A percentile compares a stretch with the other conserved stretches of the same genome.
These are phyloP conservation scores for Poecilia latipinna DNA, from an alignment of 2,113 vertebrate species.

Conservation along the genomic window DNA sequence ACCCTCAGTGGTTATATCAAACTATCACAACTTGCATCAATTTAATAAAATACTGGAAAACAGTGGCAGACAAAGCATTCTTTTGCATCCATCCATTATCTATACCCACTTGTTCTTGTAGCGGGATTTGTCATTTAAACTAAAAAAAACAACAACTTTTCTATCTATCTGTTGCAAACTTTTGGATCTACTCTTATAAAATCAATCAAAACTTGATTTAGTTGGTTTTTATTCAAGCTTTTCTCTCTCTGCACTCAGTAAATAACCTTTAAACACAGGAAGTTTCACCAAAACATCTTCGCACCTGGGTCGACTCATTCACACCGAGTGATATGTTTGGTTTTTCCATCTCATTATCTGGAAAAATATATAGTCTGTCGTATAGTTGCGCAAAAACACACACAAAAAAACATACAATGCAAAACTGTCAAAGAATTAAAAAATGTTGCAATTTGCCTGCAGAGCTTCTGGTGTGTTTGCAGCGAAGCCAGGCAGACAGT, in stretches of 20 bases:
- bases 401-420: not conserved
- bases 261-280: not conserved
- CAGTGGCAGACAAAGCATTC: not conserved
- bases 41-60: slow-evolving; percentile 6
- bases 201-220: slow-evolving; percentile 8
- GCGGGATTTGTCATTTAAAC: too few species aligned
- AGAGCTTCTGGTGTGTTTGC: slow-evolving; percentile 24
- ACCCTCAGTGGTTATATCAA: slow-evolving; percentile 8
- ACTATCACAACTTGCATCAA: not conserved
- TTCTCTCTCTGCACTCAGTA: slow-evolving; percentile 18
- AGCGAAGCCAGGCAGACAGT: slow-evolving; percentile 8
- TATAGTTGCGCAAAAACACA: not conserved
- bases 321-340: not conserved
- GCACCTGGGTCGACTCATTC: not conserved
- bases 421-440: slow-evolving; percentile 25
- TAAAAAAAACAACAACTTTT: too few species aligned
- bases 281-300: slow-evolving; percentile 7
- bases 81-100: not conserved
- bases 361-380: not conserved
- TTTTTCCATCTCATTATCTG: not conserved
- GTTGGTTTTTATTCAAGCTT: not conserved
- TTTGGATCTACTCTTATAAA: slow-evolving; percentile 17
- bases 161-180: not conserved
- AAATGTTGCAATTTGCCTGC: slow-evolving; percentile 4
- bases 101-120: too few species aligned